A percentile compares a stretch with the other conserved stretches of the same genome.
These are phyloP conservation scores for Diplodus puntazzo DNA, from an alignment of 2,797 vertebrate species.

Conservation along the genomic window DNA sequence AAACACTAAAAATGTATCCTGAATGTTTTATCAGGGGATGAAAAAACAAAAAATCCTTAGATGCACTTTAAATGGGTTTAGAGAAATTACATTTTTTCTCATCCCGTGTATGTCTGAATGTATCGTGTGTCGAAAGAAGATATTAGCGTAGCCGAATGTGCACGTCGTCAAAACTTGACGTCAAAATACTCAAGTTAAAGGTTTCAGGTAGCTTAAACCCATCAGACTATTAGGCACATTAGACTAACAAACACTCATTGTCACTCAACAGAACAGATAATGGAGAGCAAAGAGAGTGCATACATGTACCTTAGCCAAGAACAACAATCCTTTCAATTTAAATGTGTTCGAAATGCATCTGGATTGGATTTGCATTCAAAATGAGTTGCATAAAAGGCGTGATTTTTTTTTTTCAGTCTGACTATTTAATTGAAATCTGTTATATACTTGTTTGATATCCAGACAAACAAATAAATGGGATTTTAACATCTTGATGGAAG, in stretches of 20 bases:
- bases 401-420: neutral
- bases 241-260: neutral
- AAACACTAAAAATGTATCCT: conserved; percentile 44
- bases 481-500: neutral
- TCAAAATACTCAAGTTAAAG: neutral
- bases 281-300: neutral
- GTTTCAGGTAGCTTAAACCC: neutral
- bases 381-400: neutral
- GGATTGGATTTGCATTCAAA: neutral
- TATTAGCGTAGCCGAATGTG: neutral
- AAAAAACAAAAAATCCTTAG: neutral
- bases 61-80: conserved; percentile 30
- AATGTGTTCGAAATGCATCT: neutral
- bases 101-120: neutral
- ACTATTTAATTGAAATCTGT: neutral
- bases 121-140: neutral
- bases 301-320: neutral
- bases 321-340: neutral
- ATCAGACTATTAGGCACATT: neutral
- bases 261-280: neutral
- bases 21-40: conserved; percentile 19
- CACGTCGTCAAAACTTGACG: neutral
- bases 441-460: neutral
- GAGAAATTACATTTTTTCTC: neutral
- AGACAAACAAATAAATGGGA: neutral